Evolutionary conservation across 2,888 invertebrate genomes (phyloP).

Genomic region (Drosophila putrida): DNA sequence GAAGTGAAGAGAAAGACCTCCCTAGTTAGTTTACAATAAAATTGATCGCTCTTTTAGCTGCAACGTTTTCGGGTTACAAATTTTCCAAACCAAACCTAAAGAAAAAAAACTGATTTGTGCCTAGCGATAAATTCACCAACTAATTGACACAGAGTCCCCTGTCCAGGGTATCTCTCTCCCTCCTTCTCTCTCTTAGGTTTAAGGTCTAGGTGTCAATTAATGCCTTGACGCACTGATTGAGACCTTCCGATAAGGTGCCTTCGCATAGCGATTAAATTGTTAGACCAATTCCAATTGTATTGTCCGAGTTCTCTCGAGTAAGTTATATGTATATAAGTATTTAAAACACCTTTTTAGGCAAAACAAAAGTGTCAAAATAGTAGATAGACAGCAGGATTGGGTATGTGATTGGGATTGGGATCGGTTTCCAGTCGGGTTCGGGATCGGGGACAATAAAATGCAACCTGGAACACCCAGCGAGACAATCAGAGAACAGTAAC

Average conservation of each 20-base stretch:
- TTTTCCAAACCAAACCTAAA: constrained; percentile 34
- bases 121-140: constrained; percentile 76
- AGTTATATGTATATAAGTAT: constrained; percentile 70
- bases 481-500: constrained; percentile 37
- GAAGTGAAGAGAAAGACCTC: constrained; percentile 44
- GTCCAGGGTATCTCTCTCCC: constrained; percentile 50
- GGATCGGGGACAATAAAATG: constrained; percentile 31
- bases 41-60: constrained; percentile 78
- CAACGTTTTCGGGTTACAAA: constrained; percentile 66
- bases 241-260: constrained; percentile 61
- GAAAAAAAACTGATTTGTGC: constrained; percentile 81
- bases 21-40: constrained; percentile 68
- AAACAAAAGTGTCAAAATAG: constrained; percentile 81
- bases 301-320: constrained; percentile 40
- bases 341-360: constrained; percentile 79
- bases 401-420: constrained; percentile 2
- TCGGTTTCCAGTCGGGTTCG: neutral
- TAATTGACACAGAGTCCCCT: constrained; percentile 73
- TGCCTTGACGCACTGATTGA: constrained; percentile 69
- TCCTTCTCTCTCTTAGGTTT: constrained; percentile 11
- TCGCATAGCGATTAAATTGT: constrained; percentile 73
- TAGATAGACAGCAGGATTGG: constrained; percentile 49
- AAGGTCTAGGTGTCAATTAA: constrained; percentile 71
- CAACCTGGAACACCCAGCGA: constrained; percentile 49
- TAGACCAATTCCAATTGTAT: constrained; percentile 53